These are phyloP conservation scores for Molanna angustata DNA, from an alignment of 2,888 invertebrate species.

Conservation along the genomic window DNA sequence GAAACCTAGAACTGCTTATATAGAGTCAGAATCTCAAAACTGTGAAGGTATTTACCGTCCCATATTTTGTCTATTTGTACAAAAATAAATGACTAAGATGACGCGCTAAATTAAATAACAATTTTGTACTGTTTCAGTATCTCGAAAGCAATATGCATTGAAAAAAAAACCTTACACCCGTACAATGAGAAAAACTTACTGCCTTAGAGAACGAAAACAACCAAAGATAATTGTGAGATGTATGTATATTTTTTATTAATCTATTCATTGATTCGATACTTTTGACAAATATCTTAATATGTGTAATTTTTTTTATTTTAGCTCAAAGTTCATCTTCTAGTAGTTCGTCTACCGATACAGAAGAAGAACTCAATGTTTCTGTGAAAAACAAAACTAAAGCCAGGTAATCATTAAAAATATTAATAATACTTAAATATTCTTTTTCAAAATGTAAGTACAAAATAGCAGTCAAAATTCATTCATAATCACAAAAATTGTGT, in stretches of 20 bases:
- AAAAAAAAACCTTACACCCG: constrained; percentile 50
- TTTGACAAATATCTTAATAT: background rate
- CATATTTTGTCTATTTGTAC: no score
- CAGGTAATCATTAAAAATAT: constrained; percentile 42
- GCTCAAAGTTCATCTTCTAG: constrained; percentile 51
- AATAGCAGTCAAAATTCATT: no score
- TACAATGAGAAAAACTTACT: constrained; percentile 48
- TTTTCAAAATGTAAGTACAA: no score
- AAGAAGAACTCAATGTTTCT: constrained; percentile 54
- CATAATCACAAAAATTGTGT: no score
- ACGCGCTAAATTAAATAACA: no score
- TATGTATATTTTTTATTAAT: constrained; percentile 37
- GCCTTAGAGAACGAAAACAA: constrained; percentile 48
- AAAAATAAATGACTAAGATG: no score
- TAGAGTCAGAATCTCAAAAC: constrained; percentile 35
- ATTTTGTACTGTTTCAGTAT: no score
- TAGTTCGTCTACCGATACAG: constrained; percentile 46
- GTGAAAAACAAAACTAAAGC: constrained; percentile 55
- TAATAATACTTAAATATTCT: no score
- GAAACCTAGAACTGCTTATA: constrained; percentile 48
- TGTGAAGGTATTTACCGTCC: constrained; percentile 21
- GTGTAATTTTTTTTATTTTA: constrained; percentile 34
- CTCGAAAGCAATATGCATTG: constrained; percentile 22
- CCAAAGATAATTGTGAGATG: constrained; percentile 53
- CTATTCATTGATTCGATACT: background rate